Conservation (phyloP, 2,113 vertebrate species). For the Elaphurus davidianus region DNA sequence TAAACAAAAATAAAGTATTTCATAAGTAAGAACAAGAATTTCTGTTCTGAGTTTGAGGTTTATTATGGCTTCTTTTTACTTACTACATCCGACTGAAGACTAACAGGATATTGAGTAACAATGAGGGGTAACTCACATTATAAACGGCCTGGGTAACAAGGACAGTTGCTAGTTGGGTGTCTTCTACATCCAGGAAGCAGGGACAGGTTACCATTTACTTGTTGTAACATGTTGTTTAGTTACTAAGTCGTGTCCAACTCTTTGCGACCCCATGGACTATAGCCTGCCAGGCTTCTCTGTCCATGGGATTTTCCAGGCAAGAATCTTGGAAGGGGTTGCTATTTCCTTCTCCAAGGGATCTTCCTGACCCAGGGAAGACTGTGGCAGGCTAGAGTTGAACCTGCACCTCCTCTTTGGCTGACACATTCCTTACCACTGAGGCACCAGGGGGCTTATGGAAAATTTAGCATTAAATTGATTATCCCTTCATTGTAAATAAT, state of each 20-base stretch:
- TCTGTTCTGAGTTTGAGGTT: slow-evolving; percentile 7
- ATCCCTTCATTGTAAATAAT: background rate
- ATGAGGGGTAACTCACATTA: background rate
- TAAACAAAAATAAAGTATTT: background rate
- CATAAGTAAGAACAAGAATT: slow-evolving; percentile 57
- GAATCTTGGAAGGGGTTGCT: background rate
- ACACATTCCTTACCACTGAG: background rate
- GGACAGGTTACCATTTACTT: background rate
- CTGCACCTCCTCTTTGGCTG: background rate
- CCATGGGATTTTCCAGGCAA: background rate
- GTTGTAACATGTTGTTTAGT: background rate
- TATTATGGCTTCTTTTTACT: slow-evolving; percentile 27
- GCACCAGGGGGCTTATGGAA: background rate
- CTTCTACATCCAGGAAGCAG: background rate
- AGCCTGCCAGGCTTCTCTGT: background rate
- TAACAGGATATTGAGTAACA: background rate
- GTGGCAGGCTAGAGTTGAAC: background rate
- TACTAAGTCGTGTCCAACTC: background rate
- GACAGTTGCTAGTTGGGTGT: background rate
- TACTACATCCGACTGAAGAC: slow-evolving; percentile 1
- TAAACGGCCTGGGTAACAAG: background rate
- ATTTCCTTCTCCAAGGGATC: background rate
- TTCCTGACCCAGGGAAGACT: background rate
- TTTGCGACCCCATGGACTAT: background rate
- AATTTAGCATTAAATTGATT: background rate